phyloP scores from a whole-genome alignment of 2,888 invertebrate species.

The Catocala nupta region DNA sequence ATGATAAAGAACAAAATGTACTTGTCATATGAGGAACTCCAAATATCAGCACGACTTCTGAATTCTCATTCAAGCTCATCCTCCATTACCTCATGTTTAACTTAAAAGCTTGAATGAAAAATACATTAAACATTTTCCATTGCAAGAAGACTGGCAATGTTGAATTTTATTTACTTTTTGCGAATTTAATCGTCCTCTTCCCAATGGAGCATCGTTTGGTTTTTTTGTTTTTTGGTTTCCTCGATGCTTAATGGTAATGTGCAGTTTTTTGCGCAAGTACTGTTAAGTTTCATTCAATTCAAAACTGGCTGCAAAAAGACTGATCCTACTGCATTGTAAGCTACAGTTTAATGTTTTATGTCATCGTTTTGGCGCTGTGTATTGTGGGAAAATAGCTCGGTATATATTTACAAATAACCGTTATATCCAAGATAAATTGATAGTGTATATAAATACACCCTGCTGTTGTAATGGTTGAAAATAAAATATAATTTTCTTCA shows the following conservation, averaged over 20 bases:
- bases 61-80: constrained; percentile 45
- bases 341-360: not conserved
- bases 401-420: too few species aligned
- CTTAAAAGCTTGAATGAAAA: constrained; percentile 60
- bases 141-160: constrained; percentile 29
- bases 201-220: constrained; percentile 38
- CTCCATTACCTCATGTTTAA: constrained; percentile 35
- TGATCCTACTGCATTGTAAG: constrained; percentile 9
- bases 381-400: too few species aligned
- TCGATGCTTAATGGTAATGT: constrained; percentile 34
- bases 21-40: constrained; percentile 27
- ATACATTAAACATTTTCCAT: constrained; percentile 61
- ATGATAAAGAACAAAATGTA: not conserved
- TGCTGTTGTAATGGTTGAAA: too few species aligned
- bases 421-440: too few species aligned
- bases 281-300: constrained; percentile 47
- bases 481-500: too few species aligned
- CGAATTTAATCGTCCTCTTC: constrained; percentile 40
- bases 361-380: too few species aligned
- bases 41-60: constrained; percentile 40
- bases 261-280: constrained; percentile 24
- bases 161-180: constrained; percentile 42
- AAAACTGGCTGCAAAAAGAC: constrained; percentile 14
- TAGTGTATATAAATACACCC: too few species aligned
- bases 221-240: constrained; percentile 30